Base-by-base conservation (phyloP, 2,888 invertebrate genomes). In the Criorhina ranunculi region DNA sequence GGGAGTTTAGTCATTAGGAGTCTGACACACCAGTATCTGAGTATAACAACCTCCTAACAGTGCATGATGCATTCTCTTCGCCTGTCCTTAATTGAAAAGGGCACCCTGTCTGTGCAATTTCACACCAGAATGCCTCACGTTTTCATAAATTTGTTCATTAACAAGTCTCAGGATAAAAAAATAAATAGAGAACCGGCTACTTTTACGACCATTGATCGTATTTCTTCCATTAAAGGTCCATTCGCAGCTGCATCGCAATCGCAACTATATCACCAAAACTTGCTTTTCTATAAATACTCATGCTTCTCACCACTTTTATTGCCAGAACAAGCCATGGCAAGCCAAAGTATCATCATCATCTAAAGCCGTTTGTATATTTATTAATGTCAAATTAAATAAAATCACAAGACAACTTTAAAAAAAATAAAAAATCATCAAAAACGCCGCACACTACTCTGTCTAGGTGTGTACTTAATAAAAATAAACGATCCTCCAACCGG, bases 311-410 rank as follows among this genome's bases (percentile, higher is more conserved):
- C 51, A 66, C 15, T 66, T 59, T 70, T 37, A 29, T 49, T 53
- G 72, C 72, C 29, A 51, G 29, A 24, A 24, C 42, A 44, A 31
- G 60, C 42, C 15, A 11, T 11, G 37, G 17, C 42, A 44, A 31
- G 60, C 42, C 15, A 11, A 12, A 44, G 17, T 17, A 44, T 67
- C 70, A 55, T 78, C 46, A 35, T 57, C 51, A 31, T 17, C 46
- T 19, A n/a, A n/a, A n/a, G 37, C 46, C 57, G 17, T 49, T n/a
- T 59, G 49, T 64, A 49, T 35, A 49, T 72, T 60, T 66, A 53
- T 62, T 46, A 46, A 67, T 67, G 73, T 73, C 60, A 80, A 72
- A 59, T 73, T 15, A 60, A 66, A 80, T 67, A 73, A 80, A 73
- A 79, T 66, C 66, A 46, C 55, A 53, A 79, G 64, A 66, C 64